phyloP scores from a whole-genome alignment of 2,888 invertebrate genomes.

The Drosophila parthenogenetica region DNA sequence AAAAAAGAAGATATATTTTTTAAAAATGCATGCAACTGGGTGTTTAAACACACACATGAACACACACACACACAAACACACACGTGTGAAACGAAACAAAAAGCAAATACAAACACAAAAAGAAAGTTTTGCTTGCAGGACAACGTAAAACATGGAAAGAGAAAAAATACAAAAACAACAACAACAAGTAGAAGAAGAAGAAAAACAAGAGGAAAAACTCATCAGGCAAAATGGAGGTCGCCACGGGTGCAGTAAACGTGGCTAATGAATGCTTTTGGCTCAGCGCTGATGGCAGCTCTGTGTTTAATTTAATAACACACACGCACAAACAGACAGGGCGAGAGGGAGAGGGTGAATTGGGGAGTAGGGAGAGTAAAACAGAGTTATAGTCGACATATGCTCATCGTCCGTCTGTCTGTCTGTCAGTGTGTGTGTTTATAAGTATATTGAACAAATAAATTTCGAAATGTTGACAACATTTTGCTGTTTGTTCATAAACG shows the following conservation, averaged over 20 bases:
- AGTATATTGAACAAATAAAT: constrained; percentile 79
- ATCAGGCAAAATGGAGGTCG: constrained; percentile 80
- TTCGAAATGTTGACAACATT: constrained; percentile 80
- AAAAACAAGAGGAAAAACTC: constrained; percentile 61
- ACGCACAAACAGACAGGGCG: constrained; percentile 41
- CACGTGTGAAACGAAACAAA: constrained; percentile 24
- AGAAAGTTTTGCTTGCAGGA: constrained; percentile 49
- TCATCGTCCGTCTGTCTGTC: constrained; percentile 43
- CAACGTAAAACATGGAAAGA: constrained; percentile 20
- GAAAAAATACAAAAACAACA: constrained; percentile 17
- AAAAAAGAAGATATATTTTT: not conserved
- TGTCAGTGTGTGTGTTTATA: constrained; percentile 30
- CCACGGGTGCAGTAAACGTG: constrained; percentile 80
- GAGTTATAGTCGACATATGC: constrained; percentile 52
- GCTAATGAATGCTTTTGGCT: constrained; percentile 82
- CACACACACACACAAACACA: constrained; percentile 15
- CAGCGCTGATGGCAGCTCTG: constrained; percentile 70
- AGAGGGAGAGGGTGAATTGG: constrained; percentile 6
- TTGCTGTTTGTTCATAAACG: constrained; percentile 81
- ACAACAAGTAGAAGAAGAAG: constrained; percentile 4
- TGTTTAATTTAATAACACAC: constrained; percentile 75
- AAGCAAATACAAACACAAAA: constrained; percentile 53
- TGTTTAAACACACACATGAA: constrained; percentile 16
- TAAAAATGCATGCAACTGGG: constrained; percentile 34
- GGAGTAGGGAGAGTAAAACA: constrained; percentile 25